A percentile compares a stretch with the other conserved stretches of the same genome.
phyloP scores from a whole-genome alignment of 1,140 invertebrate genomes.

The Eriosoma lanigerum region DNA sequence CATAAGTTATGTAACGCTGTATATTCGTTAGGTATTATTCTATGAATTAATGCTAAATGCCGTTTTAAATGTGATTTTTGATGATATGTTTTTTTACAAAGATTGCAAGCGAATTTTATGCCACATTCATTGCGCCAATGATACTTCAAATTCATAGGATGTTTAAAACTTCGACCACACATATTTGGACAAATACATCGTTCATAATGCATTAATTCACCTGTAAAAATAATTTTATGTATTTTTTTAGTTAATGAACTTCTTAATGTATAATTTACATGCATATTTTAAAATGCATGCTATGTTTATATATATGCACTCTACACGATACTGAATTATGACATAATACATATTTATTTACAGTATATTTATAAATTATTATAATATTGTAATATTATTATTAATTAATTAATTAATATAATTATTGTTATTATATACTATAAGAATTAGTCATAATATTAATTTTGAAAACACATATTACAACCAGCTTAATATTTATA shows the following conservation, averaged over 20 bases:
- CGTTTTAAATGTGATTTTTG: conserved; percentile 56
- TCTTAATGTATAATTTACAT: too few species aligned
- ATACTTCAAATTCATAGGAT: conserved; percentile 49
- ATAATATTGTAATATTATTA: too few species aligned
- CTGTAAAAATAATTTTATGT: neutral
- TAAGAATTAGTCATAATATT: too few species aligned
- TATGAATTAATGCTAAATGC: conserved; percentile 57
- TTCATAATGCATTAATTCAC: neutral
- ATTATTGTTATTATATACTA: too few species aligned
- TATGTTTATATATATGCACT: too few species aligned
- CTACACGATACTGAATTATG: too few species aligned
- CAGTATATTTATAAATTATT: too few species aligned
- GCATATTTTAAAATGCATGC: neutral
- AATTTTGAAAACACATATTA: too few species aligned
- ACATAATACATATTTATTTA: too few species aligned
- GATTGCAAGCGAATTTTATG: conserved; percentile 53
- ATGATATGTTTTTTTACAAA: conserved; percentile 56
- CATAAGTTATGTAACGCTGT: too few species aligned
- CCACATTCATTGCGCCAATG: conserved; percentile 55
- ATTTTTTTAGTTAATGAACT: neutral
- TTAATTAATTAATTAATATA: too few species aligned
- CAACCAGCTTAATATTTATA: too few species aligned
- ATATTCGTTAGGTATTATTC: conserved; percentile 2
- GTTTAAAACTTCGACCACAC: conserved; percentile 59
- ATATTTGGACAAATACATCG: conserved; percentile 53